These are phyloP conservation scores for Emydoidea blandingii DNA, from an alignment of 2,797 vertebrate genomes.

Conservation along the genomic window DNA sequence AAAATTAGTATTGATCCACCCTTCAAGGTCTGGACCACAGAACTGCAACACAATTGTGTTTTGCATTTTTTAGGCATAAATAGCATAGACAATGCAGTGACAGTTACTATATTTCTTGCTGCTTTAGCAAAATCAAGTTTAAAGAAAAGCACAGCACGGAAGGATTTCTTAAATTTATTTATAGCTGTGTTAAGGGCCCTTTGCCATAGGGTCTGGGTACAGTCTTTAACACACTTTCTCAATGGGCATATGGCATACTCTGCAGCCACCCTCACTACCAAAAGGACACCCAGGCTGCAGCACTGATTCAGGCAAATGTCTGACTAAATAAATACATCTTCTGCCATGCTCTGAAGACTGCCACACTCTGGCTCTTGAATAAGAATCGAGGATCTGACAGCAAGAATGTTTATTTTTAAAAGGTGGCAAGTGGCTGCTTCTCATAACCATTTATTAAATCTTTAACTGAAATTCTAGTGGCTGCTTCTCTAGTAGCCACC, in stretches of 20 bases:
- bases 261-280: fast-evolving
- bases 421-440: not conserved
- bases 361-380: not conserved
- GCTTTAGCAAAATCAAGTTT: conserved; percentile 37
- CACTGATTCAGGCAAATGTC: not conserved
- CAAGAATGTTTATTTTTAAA: not conserved
- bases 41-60: fast-evolving
- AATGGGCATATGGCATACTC: not conserved
- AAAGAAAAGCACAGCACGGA: not conserved
- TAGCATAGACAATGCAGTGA: conserved; percentile 6
- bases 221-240: fast-evolving
- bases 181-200: not conserved
- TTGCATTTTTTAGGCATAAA: not conserved
- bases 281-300: not conserved
- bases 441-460: not conserved
- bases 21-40: not conserved
- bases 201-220: not conserved
- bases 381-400: not conserved
- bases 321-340: not conserved
- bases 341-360: not conserved
- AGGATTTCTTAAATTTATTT: conserved; percentile 8
- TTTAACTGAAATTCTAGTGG: not conserved
- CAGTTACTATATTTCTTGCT: not conserved
- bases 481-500: not conserved
- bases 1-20: conserved; percentile 54